Conservation (phyloP, 2,113 vertebrate species). For the Boulengeromyrus knoepffleri region DNA sequence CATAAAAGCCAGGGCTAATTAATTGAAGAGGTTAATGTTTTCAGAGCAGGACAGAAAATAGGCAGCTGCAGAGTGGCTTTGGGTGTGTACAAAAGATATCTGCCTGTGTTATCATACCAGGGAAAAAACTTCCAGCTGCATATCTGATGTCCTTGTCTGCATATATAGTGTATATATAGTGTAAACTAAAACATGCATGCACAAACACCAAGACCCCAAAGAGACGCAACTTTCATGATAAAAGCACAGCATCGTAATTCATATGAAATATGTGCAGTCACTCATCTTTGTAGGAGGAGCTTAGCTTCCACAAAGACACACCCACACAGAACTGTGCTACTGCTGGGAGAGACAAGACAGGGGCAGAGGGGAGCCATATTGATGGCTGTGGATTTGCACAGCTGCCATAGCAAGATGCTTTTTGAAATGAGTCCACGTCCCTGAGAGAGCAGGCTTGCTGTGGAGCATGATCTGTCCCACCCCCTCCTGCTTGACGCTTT, state of each 20-base stretch:
- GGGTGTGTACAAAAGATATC: background rate
- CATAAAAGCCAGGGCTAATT: conserved; percentile 2
- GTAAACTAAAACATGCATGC: background rate
- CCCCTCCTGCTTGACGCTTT: background rate
- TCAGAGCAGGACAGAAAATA: background rate
- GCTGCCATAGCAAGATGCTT: conserved; percentile 2
- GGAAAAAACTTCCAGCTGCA: background rate
- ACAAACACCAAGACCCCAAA: background rate
- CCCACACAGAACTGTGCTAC: background rate
- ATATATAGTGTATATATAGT: background rate
- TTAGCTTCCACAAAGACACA: background rate
- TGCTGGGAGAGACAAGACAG: background rate
- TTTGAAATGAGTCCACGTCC: background rate
- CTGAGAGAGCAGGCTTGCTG: background rate
- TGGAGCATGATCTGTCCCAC: background rate
- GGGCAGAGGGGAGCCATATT: background rate
- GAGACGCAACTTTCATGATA: background rate
- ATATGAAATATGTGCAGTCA: background rate
- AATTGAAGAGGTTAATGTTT: background rate
- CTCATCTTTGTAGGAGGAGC: background rate
- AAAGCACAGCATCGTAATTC: background rate
- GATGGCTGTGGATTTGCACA: background rate
- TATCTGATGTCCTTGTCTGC: background rate
- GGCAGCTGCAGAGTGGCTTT: background rate
- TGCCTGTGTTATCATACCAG: background rate